Evolutionary conservation across 2,797 vertebrate species (phyloP), one percentile per base, ranked within the genome.

Genomic region (Sphaeramia orbicularis): DNA sequence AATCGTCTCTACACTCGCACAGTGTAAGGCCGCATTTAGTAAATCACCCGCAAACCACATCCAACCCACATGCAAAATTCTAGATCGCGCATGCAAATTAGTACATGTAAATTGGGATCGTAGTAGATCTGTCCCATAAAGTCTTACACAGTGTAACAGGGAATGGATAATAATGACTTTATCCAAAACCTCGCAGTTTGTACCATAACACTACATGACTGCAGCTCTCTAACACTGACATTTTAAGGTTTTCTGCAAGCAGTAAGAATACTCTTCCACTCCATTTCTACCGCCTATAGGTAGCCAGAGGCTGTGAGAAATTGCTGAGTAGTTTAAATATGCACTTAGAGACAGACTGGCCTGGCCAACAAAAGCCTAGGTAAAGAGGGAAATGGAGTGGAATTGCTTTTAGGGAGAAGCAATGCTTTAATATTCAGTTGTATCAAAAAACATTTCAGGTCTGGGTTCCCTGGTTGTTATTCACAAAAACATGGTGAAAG

Each of bases 281-380:
- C 53, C 64, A 65, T 54, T 65, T 57, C 51, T 13, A 43, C 57
- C 42, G 40, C 51, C 76, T 74, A 76, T 69, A 73, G 65, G 67
- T 62, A 71, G 66, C 80, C 66, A 72, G 65, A 43, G 67, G 66
- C 81, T 69, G 42, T 37, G 42, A 76, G 77, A 68, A 78, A 78
- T 69, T 81, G 76, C 85, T 80, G 80, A 86, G 74, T 80, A 49
- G 62, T 76, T 87, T 82, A 88, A 87, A 86, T 76, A 83, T 89
- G 78, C 86, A 85, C 84, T 87, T 67, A 76, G 75, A 80, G 68
- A 69, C 45, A 57, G 70, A 65, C 80, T 67, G 68, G 56, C 12
- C 64, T 30, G 57, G 45, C 64, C 66, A 78, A 89, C 78, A 85
- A 90, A 86, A 87, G 67, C 65, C 37, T 37, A 27, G 38, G 54